Base-by-base conservation (phyloP, 1,140 invertebrate species). In the Asobara japonica region DNA sequence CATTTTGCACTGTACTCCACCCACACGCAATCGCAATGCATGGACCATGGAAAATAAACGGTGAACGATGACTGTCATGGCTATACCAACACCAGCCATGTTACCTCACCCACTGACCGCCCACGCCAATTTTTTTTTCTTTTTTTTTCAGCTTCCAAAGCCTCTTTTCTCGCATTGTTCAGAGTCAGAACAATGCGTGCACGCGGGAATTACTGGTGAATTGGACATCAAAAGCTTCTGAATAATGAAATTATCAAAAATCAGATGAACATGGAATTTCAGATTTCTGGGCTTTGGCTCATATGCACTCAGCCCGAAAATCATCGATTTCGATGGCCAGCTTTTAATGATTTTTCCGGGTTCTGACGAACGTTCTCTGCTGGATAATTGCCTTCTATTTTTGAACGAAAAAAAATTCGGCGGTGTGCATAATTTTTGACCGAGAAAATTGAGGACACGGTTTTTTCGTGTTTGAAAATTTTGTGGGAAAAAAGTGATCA, bases 91-190 rank as follows among this genome's bases (percentile, higher is more conserved):
- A 31, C 76, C 77, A 73, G 79, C 80, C 79, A 82, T 81, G 78
- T 81, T 80, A 78, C 80, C 79, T 77, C 81, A 82, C 81, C 80
- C 79, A 81, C 80, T 80, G 80, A 76, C 81, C 79, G 73, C 79
- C 80, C 77, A 79, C 79, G 18, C 38, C 29, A 66, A 60, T 18
- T 60, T 65, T 65, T 45, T 65, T 65, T 75, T 45, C 16, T 72
- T 69, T 78, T 76, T 78, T 76, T 70, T 74, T 74, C 76, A 76
- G 74, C 72, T 78, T 78, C 56, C n/a, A n/a, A n/a, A n/a, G n/a
- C n/a, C n/a, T n/a, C n/a, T n/a, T n/a, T n/a, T n/a, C n/a, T n/a
- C n/a, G n/a, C n/a, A 45, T 45, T 45, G 41, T 45, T 45, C 41
- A 45, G n/a, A 45, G n/a, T 45, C 18, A 13, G 18, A 45, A 45